Conservation (phyloP, 2,797 vertebrate species). For the Microctenopoma lineatum region DNA sequence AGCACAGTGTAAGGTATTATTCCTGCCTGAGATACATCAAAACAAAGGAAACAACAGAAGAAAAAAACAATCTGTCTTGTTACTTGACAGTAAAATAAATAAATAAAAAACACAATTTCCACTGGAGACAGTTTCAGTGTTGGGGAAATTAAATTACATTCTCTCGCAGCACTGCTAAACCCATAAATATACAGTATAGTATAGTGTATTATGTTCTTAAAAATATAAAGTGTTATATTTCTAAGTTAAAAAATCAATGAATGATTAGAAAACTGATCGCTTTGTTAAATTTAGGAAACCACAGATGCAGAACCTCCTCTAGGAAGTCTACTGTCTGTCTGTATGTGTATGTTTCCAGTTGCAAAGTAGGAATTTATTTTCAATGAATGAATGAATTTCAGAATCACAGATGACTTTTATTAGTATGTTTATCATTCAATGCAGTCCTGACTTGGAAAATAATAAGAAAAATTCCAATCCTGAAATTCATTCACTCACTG, state of each 20-base stretch:
- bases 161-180: slow-evolving; percentile 19
- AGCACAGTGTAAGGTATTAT: slow-evolving; percentile 28
- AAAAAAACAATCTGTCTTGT: slow-evolving; percentile 22
- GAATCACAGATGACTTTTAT: no score
- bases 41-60: slow-evolving; percentile 16
- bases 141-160: slow-evolving; percentile 16
- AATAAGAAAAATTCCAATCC: no score
- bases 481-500: no score
- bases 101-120: slow-evolving; percentile 13
- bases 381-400: no score
- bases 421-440: no score
- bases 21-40: slow-evolving; percentile 47
- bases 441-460: no score
- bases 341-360: no score
- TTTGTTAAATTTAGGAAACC: slow-evolving; percentile 8
- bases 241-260: neutral
- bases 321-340: no score
- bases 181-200: slow-evolving; percentile 14
- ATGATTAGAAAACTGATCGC: neutral
- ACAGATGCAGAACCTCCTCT: no score
- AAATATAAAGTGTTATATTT: slow-evolving; percentile 7
- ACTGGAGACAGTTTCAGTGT: slow-evolving; percentile 29
- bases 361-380: no score
- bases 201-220: slow-evolving; percentile 11
- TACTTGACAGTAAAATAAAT: slow-evolving; percentile 6